Evolutionary conservation across 2,113 vertebrate genomes (phyloP).

Genomic region (Lathamus discolor): DNA sequence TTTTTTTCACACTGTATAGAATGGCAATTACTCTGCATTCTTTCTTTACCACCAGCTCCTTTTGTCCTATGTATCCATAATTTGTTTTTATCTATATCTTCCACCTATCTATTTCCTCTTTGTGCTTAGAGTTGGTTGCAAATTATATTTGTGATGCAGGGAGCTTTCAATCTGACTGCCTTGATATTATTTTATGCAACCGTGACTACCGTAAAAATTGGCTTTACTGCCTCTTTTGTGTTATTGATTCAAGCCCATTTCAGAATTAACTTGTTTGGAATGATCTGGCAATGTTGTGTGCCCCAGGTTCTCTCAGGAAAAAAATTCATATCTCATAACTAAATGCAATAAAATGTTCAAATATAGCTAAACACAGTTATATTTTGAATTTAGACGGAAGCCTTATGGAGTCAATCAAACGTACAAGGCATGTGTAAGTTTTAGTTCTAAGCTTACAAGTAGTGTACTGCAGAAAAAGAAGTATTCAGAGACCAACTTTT

Average conservation of each 20-base stretch:
- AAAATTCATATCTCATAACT: conserved; percentile 63
- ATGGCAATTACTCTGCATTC: conserved; percentile 55
- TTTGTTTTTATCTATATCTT: conserved; percentile 59
- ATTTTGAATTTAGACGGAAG: conserved; percentile 68
- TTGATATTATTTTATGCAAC: conserved; percentile 69
- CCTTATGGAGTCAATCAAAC: conserved; percentile 62
- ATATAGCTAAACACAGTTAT: conserved; percentile 58
- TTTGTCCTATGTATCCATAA: conserved; percentile 28
- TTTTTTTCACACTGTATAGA: background rate
- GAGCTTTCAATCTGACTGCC: conserved; percentile 55
- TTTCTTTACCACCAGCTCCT: conserved; percentile 24
- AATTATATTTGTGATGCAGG: conserved; percentile 64
- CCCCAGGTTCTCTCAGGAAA: conserved; percentile 45
- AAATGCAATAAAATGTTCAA: conserved; percentile 66
- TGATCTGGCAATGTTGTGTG: conserved; percentile 47
- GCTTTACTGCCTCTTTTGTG: conserved; percentile 60
- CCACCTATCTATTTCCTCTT: conserved; percentile 40
- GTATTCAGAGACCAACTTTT: conserved; percentile 6
- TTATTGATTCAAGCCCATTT: conserved; percentile 67
- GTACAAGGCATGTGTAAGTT: conserved; percentile 21
- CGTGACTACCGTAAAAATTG: conserved; percentile 60
- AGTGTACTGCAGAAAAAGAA: background rate
- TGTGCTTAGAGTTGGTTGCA: conserved; percentile 46
- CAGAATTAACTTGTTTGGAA: conserved; percentile 67
- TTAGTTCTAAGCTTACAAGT: conserved; percentile 33